Conservation (phyloP, 2,113 vertebrate genomes). For the Ciconia maguari region DNA sequence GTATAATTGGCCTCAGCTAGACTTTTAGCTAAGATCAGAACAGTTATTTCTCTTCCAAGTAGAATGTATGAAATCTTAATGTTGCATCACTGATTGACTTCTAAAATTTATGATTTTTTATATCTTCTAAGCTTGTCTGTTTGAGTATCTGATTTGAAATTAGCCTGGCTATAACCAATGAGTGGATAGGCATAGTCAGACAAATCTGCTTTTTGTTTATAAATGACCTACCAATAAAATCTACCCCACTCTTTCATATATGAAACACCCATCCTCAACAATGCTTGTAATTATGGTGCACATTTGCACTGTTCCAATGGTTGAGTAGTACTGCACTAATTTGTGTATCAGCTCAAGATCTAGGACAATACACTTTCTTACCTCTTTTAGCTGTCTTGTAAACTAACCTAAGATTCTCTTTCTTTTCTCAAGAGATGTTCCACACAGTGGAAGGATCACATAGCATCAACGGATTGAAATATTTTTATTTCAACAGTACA, state of each 20-base stretch:
- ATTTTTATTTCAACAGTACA: neutral
- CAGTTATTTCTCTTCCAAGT: neutral
- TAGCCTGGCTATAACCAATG: neutral
- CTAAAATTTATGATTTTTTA: neutral
- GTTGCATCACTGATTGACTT: neutral
- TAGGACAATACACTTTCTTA: neutral
- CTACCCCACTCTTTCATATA: neutral
- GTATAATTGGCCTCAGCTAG: neutral
- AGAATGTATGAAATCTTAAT: neutral
- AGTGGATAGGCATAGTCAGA: neutral
- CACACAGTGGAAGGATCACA: neutral
- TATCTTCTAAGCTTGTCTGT: neutral
- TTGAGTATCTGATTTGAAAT: neutral
- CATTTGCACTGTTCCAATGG: rapidly evolving
- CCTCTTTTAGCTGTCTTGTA: neutral
- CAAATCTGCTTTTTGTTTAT: neutral
- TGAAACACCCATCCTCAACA: neutral
- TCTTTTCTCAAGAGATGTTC: neutral
- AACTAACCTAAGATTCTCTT: neutral
- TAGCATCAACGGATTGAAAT: neutral
- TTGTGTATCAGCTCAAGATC: neutral
- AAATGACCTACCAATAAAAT: neutral
- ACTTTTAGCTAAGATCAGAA: neutral
- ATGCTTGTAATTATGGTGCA: neutral
- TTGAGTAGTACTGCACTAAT: neutral